Evolutionary conservation across 2,113 vertebrate genomes (phyloP).

Genomic region (Ia io): DNA sequence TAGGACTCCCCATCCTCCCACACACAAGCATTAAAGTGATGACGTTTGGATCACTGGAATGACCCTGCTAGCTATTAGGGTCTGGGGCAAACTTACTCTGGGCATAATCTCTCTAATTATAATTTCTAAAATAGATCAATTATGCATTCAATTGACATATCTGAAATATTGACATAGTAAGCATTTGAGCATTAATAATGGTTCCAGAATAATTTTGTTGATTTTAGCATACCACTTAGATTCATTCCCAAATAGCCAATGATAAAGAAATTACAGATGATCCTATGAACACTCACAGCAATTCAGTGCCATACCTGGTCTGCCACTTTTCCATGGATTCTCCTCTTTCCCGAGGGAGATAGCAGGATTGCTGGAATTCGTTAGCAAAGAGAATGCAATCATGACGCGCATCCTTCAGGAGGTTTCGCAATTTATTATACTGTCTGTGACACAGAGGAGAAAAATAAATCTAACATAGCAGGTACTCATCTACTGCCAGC

Average conservation of each 20-base stretch:
- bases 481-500: background rate
- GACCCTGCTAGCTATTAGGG: background rate
- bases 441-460: slow-evolving; percentile 81
- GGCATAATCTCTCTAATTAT: background rate
- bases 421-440: slow-evolving; percentile 90
- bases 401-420: slow-evolving; percentile 90
- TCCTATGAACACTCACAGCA: fast-evolving
- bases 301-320: slow-evolving; percentile 81
- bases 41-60: background rate
- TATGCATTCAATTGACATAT: background rate
- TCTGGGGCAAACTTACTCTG: background rate
- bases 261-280: background rate
- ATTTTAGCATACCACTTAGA: background rate
- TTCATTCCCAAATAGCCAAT: background rate
- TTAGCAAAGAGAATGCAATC: slow-evolving; percentile 94
- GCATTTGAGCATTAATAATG: background rate
- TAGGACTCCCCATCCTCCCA: background rate
- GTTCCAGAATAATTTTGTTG: background rate
- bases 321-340: slow-evolving; percentile 94
- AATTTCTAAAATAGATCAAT: background rate
- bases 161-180: background rate
- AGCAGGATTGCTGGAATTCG: slow-evolving; percentile 92
- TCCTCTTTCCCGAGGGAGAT: slow-evolving; percentile 89
- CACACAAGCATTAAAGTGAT: background rate
- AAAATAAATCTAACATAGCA: background rate